Base-by-base conservation (phyloP, 2,888 invertebrate species). In the Andrena marginata region DNA sequence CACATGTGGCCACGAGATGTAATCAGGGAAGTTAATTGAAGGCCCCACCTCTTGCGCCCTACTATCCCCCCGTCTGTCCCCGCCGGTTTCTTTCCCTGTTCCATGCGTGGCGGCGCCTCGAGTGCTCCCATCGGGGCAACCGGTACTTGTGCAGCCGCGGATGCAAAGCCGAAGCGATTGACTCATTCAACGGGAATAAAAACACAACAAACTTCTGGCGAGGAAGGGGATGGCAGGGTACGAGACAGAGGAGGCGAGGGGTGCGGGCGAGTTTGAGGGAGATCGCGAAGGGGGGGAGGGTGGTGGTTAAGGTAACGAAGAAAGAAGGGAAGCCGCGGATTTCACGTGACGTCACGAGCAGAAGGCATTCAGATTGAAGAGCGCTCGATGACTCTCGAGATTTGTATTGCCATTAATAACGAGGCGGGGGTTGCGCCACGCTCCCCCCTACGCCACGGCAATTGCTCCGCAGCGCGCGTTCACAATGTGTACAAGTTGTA, bases 291-390 rank as follows among this genome's bases (percentile, higher is more conserved):
- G 29, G 48, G 62, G 48, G 16, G 29, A n/a, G 20, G 49, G 51
- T n/a, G 62, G 56, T 8, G 59, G 64, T 72, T 65, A 63, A 72
- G 72, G 76, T 68, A 71, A 82, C 80, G 67, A 72, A 79, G 80
- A 74, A 73, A 80, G 78, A 70, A 84, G 67, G 78, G 51, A 63
- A 59, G 63, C 75, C 68, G 77, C 85, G 69, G 75, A 77, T 74
- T 51, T 75, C 84, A 82, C 80, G 92, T 93, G 93, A 93, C 93
- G 94, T 94, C 94, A 93, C 92, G 91, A 92, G 91, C 94, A 94
- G 93, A 94, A 94, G 93, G 93, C 92, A 94, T 94, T 94, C 93
- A 94, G 90, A 94, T 94, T 94, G 93, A 94, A 94, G 94, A 93
- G 93, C 91, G 86, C 92, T 93, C 93, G 92, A 93, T 94, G 94